Evolutionary conservation across 2,888 invertebrate species (phyloP).

Genomic region (Drosophila nigritarsus): DNA sequence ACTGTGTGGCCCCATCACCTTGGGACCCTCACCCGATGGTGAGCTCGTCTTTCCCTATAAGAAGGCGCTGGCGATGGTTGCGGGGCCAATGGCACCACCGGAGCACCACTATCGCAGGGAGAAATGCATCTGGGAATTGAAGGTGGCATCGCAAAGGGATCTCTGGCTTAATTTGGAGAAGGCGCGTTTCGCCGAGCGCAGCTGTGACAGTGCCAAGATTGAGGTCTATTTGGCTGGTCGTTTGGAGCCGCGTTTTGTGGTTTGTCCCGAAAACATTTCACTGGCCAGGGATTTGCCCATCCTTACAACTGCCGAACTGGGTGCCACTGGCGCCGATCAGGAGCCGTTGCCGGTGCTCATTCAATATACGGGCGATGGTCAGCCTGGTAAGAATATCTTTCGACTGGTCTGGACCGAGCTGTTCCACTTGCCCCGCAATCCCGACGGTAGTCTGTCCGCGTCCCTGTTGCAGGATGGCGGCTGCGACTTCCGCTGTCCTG

Average conservation of each 20-base stretch:
- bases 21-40: slow-evolving; percentile 92
- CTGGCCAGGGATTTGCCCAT: slow-evolving; percentile 92
- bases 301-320: slow-evolving; percentile 91
- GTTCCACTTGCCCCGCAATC: slow-evolving; percentile 93
- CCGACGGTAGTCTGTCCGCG: slow-evolving; percentile 92
- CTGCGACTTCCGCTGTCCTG: slow-evolving; percentile 96
- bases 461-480: slow-evolving; percentile 89
- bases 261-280: slow-evolving; percentile 94
- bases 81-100: slow-evolving; percentile 82
- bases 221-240: slow-evolving; percentile 92
- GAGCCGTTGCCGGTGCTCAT: slow-evolving; percentile 89
- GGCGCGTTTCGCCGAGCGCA: slow-evolving; percentile 93
- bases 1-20: slow-evolving; percentile 92
- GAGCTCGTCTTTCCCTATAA: slow-evolving; percentile 95
- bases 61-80: slow-evolving; percentile 89
- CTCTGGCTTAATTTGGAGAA: slow-evolving; percentile 95
- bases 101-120: slow-evolving; percentile 85
- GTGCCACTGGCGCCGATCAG: slow-evolving; percentile 87
- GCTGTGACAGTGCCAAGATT: slow-evolving; percentile 94
- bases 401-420: slow-evolving; percentile 96
- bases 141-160: slow-evolving; percentile 93
- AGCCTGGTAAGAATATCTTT: slow-evolving; percentile 93
- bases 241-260: slow-evolving; percentile 90
- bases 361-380: slow-evolving; percentile 91
- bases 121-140: slow-evolving; percentile 92